Evolutionary conservation across 2,888 invertebrate species (phyloP).

Genomic region (Portevinia maculata): DNA sequence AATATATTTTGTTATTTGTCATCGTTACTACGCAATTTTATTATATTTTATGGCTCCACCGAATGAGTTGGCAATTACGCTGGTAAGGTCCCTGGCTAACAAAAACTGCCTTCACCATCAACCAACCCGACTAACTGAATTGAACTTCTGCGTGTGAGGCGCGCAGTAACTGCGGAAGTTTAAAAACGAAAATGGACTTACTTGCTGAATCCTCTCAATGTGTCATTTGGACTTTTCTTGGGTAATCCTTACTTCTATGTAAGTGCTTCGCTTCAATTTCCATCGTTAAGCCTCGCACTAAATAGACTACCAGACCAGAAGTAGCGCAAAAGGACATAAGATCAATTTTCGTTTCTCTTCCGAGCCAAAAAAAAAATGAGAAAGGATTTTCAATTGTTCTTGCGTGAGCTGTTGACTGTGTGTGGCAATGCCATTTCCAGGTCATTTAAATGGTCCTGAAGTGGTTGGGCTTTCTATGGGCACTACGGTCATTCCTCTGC

Average conservation of each 20-base stretch:
- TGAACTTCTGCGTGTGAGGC: neutral
- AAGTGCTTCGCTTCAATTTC: constrained; percentile 71
- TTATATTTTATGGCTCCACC: constrained; percentile 64
- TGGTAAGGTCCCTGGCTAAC: constrained; percentile 45
- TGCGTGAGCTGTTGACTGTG: constrained; percentile 64
- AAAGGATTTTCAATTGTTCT: constrained; percentile 71
- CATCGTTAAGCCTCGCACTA: constrained; percentile 66
- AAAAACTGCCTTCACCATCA: constrained; percentile 35
- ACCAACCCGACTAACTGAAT: neutral
- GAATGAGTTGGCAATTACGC: constrained; percentile 63
- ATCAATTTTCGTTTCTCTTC: constrained; percentile 62
- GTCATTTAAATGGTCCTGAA: constrained; percentile 66
- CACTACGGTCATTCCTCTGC: constrained; percentile 45
- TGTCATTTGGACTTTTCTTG: constrained; percentile 62
- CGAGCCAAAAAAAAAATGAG: constrained; percentile 2
- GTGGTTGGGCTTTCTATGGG: constrained; percentile 34
- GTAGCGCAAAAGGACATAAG: constrained; percentile 45
- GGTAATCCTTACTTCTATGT: constrained; percentile 64
- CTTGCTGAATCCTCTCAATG: constrained; percentile 63
- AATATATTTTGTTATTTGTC: constrained; percentile 52
- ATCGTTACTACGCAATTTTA: constrained; percentile 58
- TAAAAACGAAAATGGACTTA: constrained; percentile 68
- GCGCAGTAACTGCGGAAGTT: constrained; percentile 29
- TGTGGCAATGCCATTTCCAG: constrained; percentile 53
- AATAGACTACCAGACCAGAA: constrained; percentile 43